These are phyloP conservation scores for Ephydatia muelleri DNA, from an alignment of 37 sponge, comb jelly and placozoan species.

Conservation along the genomic window DNA sequence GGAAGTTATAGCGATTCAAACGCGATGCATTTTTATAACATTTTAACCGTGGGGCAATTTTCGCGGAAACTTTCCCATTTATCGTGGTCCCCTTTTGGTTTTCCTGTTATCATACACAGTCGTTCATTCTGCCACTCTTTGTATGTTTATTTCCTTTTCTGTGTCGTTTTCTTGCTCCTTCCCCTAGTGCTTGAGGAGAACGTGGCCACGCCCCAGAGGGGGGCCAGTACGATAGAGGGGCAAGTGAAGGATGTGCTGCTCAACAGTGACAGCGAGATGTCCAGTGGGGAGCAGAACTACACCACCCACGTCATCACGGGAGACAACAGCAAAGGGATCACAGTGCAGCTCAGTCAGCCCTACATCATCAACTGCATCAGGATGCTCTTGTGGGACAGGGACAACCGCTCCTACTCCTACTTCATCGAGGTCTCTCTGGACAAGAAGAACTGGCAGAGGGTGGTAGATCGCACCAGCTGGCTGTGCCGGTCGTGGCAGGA, in stretches of 20 bases:
- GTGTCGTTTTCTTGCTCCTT: too few relatives aligned
- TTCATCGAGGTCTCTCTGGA: conserved; percentile 81
- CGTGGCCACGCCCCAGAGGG: conserved; percentile 74
- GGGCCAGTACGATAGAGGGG: conserved; percentile 65
- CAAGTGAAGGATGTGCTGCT: conserved; percentile 66
- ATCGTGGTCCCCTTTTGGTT: too few relatives aligned
- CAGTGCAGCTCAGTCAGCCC: conserved; percentile 78
- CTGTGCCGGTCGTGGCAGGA: conserved; percentile 90
- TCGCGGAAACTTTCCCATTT: too few relatives aligned
- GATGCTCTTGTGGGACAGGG: conserved; percentile 93
- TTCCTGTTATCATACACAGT: too few relatives aligned
- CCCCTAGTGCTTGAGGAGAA: conserved; percentile 83
- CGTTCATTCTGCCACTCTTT: too few relatives aligned
- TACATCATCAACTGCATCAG: conserved; percentile 87
- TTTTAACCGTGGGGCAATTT: too few relatives aligned
- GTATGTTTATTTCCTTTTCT: too few relatives aligned
- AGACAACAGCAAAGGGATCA: conserved; percentile 79
- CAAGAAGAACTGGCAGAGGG: conserved; percentile 64
- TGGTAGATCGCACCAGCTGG: conserved; percentile 73
- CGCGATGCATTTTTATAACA: too few relatives aligned
- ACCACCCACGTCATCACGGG: conserved; percentile 71
- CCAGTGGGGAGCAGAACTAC: conserved; percentile 83
- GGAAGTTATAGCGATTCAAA: too few relatives aligned
- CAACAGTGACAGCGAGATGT: conserved; percentile 84
- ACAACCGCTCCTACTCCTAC: conserved; percentile 73